These are phyloP conservation scores for Brachypodius melanocephalos DNA, from an alignment of 2,113 vertebrate species.

Conservation along the genomic window DNA sequence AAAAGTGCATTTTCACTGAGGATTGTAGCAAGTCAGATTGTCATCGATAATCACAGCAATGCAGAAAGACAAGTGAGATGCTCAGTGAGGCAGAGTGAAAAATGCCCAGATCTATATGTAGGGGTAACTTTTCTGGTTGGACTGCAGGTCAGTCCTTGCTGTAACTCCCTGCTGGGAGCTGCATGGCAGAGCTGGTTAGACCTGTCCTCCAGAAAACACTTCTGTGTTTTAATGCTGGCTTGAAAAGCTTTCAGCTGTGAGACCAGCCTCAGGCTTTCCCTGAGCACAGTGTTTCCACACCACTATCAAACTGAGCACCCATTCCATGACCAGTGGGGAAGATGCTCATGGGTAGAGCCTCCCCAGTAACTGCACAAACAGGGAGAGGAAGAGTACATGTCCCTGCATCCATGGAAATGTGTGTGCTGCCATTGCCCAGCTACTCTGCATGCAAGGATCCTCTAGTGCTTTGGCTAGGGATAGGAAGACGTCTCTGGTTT, in stretches of 20 bases:
- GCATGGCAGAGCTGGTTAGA: neutral
- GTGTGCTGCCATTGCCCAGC: neutral
- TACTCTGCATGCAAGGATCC: neutral
- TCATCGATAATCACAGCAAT: neutral
- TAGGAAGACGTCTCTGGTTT: neutral
- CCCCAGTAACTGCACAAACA: neutral
- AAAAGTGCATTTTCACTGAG: neutral
- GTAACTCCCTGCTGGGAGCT: neutral
- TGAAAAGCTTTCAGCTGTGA: neutral
- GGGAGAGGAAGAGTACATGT: neutral
- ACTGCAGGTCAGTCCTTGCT: neutral
- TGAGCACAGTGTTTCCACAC: rapidly evolving
- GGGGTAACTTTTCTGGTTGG: neutral
- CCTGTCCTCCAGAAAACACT: neutral
- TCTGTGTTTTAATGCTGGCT: neutral
- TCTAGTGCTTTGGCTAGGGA: neutral
- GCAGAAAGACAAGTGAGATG: neutral
- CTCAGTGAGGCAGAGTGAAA: neutral
- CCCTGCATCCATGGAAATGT: neutral
- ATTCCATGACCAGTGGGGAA: rapidly evolving
- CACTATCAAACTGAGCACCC: neutral
- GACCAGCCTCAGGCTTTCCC: rapidly evolving
- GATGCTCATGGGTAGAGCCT: neutral
- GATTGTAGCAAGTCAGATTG: neutral
- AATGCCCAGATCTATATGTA: neutral